These are phyloP conservation scores for Enteromius afrohamiltoni DNA, from an alignment of 2,797 vertebrate genomes.

Conservation along the genomic window DNA sequence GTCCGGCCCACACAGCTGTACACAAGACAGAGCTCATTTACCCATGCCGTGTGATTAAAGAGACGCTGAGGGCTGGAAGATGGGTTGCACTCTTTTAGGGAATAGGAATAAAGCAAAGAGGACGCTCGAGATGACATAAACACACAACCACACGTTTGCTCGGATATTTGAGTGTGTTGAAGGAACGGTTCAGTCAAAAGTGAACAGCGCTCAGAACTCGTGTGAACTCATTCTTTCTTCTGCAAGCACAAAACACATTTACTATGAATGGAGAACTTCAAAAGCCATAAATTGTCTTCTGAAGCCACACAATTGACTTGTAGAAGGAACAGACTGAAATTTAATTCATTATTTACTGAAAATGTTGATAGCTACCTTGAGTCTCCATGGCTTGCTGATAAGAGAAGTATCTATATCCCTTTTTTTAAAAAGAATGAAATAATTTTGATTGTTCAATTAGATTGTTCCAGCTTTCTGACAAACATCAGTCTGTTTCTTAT, in stretches of 20 bases:
- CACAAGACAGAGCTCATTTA: slow-evolving; percentile 37
- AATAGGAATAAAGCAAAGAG: neutral
- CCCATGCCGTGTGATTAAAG: slow-evolving; percentile 50
- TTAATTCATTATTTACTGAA: neutral
- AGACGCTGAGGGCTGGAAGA: slow-evolving; percentile 20
- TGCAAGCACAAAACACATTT: neutral
- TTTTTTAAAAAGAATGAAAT: neutral
- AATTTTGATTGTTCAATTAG: neutral
- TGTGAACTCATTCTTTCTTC: slow-evolving; percentile 5
- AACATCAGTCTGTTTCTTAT: neutral
- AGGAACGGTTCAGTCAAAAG: slow-evolving; percentile 12
- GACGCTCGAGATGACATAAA: slow-evolving; percentile 13
- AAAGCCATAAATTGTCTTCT: neutral
- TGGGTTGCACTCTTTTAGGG: slow-evolving; percentile 16
- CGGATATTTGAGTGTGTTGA: neutral
- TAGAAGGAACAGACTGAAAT: neutral
- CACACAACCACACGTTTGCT: slow-evolving; percentile 31
- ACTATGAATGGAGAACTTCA: neutral
- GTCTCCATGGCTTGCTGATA: neutral
- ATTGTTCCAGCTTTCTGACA: neutral
- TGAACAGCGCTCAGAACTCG: neutral
- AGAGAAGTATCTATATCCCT: neutral
- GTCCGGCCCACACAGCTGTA: slow-evolving; percentile 49
- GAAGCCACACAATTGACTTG: neutral
- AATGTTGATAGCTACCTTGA: neutral